Evolutionary conservation across 2,113 vertebrate species (phyloP).

Genomic region (Ictalurus punctatus): DNA sequence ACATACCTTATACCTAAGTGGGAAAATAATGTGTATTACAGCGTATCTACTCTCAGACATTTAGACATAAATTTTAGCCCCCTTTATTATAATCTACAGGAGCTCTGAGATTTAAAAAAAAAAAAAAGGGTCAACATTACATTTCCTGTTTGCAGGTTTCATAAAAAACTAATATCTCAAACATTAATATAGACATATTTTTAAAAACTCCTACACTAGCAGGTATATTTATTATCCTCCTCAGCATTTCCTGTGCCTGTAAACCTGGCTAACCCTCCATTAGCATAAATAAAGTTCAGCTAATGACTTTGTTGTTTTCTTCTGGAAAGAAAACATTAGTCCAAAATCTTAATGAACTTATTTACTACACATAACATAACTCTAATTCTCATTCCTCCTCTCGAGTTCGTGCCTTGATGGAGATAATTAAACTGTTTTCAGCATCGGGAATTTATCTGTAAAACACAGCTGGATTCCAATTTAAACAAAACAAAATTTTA

Average conservation of each 20-base stretch:
- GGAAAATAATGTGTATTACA: not conserved
- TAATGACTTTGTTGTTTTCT: slow-evolving; percentile 10
- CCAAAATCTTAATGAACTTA: slow-evolving; percentile 13
- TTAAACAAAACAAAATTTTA: not conserved
- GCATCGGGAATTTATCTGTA: not conserved
- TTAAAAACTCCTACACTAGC: not conserved
- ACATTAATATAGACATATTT: not conserved
- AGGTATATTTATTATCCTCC: not conserved
- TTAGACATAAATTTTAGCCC: not conserved
- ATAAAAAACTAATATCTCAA: not conserved
- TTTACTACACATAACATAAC: slow-evolving; percentile 17
- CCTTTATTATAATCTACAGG: not conserved
- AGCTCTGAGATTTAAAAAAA: not conserved
- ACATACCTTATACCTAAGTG: not conserved
- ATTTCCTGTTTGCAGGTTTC: not conserved
- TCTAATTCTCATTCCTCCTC: not conserved
- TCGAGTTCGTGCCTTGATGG: not conserved
- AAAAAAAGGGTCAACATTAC: not conserved
- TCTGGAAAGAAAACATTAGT: slow-evolving; percentile 7
- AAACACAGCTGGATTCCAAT: too few species aligned
- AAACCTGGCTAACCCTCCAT: not conserved
- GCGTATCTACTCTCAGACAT: not conserved
- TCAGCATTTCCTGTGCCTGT: not conserved
- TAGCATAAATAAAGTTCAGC: not conserved
- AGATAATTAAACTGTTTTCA: not conserved